Base-by-base conservation (phyloP, 2,888 invertebrate species). In the Schizaphis graminum region DNA sequence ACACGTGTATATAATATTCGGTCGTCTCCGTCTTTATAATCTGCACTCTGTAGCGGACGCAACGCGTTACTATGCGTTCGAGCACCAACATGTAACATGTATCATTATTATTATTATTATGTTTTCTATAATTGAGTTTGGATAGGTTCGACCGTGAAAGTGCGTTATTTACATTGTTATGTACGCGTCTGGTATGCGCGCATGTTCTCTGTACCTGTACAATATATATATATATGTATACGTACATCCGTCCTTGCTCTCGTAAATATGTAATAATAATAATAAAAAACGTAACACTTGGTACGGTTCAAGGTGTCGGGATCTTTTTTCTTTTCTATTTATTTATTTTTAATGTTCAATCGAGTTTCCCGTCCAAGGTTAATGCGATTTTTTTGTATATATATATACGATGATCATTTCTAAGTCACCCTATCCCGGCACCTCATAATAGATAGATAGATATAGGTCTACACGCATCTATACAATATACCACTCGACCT, bases 211-310 rank as follows among this genome's bases (percentile, higher is more conserved):
- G 21, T 77, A 77, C 77, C 77, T 77, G 2, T 35, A 35, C 77
- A 21, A 8, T 21, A 35, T 77, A 77, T 35, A 35, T 67, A 67
- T 77, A 21, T 67, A 67, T 77, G 7, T 67, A 67, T 35, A 77
- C n/a, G n/a, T 91, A 35, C 67, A 87, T 92, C n/a, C 92, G 92
- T 92, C 92, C 92, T 92, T 61, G 92, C 92, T 87, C 92, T 61
- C 57, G 49, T 92, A 92, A 86, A 87, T 47, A 49, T 61, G 61
- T 49, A 49, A 90, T 35, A 56, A 86, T 35, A 61, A 90, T 90
- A 49, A 53, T 91, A 91, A 47, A 86, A 35, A 86, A 89, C 44
- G n/a, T n/a, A 85, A 85, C 56, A 86, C 91, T 86, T 35, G 47
- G 44, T 35, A 21, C 28, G 87, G 86, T 87, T 92, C 92, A 92